Evolutionary conservation across 2,888 invertebrate species (phyloP).

Genomic region (Megaustenia siamemsis): DNA sequence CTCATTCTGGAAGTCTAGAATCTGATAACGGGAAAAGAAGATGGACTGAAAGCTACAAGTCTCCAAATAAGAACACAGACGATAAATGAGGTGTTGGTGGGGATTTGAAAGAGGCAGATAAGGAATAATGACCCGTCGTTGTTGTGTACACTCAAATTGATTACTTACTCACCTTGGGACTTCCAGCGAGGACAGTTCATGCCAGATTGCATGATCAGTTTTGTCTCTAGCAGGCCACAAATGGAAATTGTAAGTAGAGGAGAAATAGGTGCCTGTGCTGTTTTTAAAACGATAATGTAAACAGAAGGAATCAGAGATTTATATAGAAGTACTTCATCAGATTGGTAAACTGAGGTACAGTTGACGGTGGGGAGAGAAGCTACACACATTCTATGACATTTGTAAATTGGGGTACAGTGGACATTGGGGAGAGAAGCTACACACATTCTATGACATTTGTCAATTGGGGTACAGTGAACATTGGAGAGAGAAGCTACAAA

Average conservation of each 20-base stretch:
- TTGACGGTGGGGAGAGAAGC: not conserved
- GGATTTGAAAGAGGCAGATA: not conserved
- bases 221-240: not conserved
- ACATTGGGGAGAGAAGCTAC: not conserved
- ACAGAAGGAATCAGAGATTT: too few relatives aligned
- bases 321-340: too few relatives aligned
- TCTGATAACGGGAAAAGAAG: slow-evolving; percentile 25
- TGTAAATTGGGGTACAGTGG: not conserved
- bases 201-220: slow-evolving; percentile 9
- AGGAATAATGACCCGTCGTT: not conserved
- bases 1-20: not conserved
- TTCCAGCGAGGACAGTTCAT: not conserved
- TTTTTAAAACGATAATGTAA: too few relatives aligned
- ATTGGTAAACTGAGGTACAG: not conserved
- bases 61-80: not conserved
- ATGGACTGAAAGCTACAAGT: not conserved
- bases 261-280: too few relatives aligned
- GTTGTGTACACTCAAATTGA: not conserved
- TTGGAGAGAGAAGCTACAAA: not conserved
- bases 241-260: not conserved
- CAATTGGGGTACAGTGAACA: not conserved
- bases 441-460: too few relatives aligned
- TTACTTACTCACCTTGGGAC: not conserved
- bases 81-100: not conserved
- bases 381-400: too few relatives aligned